phyloP scores from a whole-genome alignment of 2,888 invertebrate species.

The Troilus luridus region DNA sequence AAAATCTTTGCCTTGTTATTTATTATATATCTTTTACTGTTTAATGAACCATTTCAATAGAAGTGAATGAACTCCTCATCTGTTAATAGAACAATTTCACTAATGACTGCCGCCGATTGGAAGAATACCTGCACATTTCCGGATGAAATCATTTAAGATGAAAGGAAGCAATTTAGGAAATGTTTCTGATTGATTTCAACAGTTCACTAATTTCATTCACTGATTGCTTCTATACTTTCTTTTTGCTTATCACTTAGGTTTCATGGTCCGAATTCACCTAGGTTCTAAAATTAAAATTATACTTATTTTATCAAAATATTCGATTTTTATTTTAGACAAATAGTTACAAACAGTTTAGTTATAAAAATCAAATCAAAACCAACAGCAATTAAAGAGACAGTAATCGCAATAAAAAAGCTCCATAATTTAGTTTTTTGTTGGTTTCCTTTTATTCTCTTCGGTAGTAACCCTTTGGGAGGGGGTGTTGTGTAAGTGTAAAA shows the following conservation, averaged over 20 bases:
- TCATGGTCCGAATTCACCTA: neutral
- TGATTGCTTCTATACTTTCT: neutral
- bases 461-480: too few species aligned
- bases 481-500: too few species aligned
- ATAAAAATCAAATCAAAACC: too few species aligned
- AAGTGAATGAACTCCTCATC: neutral
- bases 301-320: too few species aligned
- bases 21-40: too few species aligned
- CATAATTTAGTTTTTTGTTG: too few species aligned
- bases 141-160: neutral
- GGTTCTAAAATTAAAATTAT: neutral
- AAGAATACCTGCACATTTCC: neutral
- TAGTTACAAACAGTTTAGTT: too few species aligned
- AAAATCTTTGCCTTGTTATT: too few species aligned
- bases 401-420: too few species aligned
- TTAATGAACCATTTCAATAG: neutral
- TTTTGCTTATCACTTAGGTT: neutral
- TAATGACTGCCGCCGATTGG: neutral
- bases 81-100: neutral
- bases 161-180: slow-evolving; percentile 18
- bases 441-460: too few species aligned
- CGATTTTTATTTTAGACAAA: too few species aligned
- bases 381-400: too few species aligned
- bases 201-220: neutral
- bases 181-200: neutral